Evolutionary conservation across 2,888 invertebrate genomes (phyloP), one percentile per base, ranked within the genome.

Genomic region (Buathra laborator): DNA sequence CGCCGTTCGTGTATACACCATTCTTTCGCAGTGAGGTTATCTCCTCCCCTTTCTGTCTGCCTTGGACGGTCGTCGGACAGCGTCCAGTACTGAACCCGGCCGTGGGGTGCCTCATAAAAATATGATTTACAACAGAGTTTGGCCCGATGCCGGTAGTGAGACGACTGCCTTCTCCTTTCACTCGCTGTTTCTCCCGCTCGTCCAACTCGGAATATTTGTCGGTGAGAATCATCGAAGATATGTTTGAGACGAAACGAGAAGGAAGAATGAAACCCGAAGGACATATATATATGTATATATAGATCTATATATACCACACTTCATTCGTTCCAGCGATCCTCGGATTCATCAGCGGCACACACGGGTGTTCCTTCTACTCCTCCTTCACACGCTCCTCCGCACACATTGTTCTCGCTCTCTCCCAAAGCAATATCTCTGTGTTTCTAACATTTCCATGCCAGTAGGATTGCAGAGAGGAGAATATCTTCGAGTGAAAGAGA

Each of bases 101-200:
- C 89, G 85, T 90, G 89, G 89, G 89, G 88, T 91, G 92, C 88
- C 90, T 90, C 92, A 85, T 92, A 92, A 92, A 92, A 91, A 86
- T 89, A 90, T 92, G 91, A 92, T 92, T 92, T 92, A 92, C 89
- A 89, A 87, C 87, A 79, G 72, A 85, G 82, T 80, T 80, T 67
- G 82, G 87, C 87, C 77, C 83, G 75, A 86, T 81, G 87, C 88
- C 86, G 85, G 80, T 83, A 70, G 48, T 48, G 19, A 43, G 78
- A 88, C 90, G 88, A 86, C 85, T 87, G 85, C 85, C 56, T 76
- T 84, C 84, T 87, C 85, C 71, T 32, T 72, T 80, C 67, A 29
- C 78, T 67, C 76, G n/a, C 29, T 53, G 59, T 10, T 59, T 72
- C 66, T 53, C 66, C 29, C 29, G 67, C 62, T 74, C 62, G 37